A percentile compares a stretch with the other conserved stretches of the same genome.
These are phyloP conservation scores for Nycticebus coucang DNA, from an alignment of 2,113 vertebrate genomes.

Conservation along the genomic window DNA sequence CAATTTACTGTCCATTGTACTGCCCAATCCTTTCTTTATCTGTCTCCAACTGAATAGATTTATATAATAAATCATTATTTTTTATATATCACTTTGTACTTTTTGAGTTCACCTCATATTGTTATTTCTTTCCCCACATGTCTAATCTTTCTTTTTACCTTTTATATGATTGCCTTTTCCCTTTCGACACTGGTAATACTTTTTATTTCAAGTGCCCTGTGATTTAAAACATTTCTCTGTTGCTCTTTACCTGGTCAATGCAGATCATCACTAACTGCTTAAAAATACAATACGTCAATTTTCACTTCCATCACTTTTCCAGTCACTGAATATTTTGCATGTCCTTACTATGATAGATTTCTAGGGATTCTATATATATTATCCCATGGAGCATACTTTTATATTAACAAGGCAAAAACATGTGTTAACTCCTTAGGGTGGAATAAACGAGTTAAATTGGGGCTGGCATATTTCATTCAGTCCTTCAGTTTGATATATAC, in stretches of 20 bases:
- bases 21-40: neutral
- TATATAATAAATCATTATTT: constrained; percentile 24
- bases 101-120: constrained; percentile 34
- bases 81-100: neutral
- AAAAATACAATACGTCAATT: neutral
- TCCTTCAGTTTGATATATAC: neutral
- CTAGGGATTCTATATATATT: neutral
- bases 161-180: neutral
- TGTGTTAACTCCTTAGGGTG: neutral
- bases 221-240: neutral
- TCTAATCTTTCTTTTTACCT: neutral
- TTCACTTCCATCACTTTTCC: neutral
- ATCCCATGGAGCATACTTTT: neutral
- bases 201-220: constrained; percentile 1
- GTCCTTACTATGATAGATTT: neutral
- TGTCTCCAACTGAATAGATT: neutral
- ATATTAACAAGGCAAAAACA: neutral
- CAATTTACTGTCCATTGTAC: neutral
- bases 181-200: neutral
- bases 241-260: neutral
- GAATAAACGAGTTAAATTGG: neutral
- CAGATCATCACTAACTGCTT: constrained; percentile 25
- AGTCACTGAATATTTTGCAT: neutral
- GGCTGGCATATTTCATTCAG: neutral
- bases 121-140: constrained; percentile 22